A percentile compares a stretch with the other conserved stretches of the same genome.
phyloP scores from a whole-genome alignment of 1,140 invertebrate genomes.

The Drosophila triauraria region DNA sequence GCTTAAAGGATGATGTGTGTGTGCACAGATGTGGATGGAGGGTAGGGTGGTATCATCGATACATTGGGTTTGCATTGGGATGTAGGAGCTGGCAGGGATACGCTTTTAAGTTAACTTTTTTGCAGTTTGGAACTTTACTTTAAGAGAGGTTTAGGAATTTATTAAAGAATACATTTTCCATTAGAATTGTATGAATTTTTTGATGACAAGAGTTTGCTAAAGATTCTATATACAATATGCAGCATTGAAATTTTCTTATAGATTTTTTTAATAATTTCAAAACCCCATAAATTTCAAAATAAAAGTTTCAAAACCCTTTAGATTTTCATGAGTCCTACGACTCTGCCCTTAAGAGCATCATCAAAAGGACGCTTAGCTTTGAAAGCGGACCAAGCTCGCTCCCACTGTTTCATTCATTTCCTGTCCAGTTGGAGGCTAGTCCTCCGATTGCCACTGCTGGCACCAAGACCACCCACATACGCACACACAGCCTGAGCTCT shows the following conservation, averaged over 20 bases:
- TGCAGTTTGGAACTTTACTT: not conserved
- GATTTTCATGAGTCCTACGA: not conserved
- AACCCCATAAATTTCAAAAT: not conserved
- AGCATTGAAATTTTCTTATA: no score
- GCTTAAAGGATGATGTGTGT: constrained; percentile 12
- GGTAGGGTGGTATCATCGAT: not conserved
- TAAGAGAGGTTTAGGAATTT: accelerated
- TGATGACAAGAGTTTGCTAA: not conserved
- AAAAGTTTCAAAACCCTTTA: not conserved
- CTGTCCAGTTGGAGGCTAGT: constrained; percentile 10
- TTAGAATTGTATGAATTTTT: not conserved
- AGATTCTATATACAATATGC: no score
- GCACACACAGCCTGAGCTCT: not conserved
- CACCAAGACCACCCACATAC: constrained; percentile 9
- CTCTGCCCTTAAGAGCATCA: not conserved
- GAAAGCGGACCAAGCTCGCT: not conserved
- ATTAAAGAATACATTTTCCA: not conserved
- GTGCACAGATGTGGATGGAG: not conserved
- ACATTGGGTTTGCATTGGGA: not conserved
- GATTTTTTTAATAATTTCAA: no score
- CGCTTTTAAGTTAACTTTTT: not conserved
- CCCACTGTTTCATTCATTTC: constrained; percentile 47
- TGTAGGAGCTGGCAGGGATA: not conserved
- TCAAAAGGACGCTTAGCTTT: constrained; percentile 15
- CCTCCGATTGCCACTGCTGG: constrained; percentile 12